Evolutionary conservation across 2,113 vertebrate genomes (phyloP).

Genomic region (Nicator chloris): DNA sequence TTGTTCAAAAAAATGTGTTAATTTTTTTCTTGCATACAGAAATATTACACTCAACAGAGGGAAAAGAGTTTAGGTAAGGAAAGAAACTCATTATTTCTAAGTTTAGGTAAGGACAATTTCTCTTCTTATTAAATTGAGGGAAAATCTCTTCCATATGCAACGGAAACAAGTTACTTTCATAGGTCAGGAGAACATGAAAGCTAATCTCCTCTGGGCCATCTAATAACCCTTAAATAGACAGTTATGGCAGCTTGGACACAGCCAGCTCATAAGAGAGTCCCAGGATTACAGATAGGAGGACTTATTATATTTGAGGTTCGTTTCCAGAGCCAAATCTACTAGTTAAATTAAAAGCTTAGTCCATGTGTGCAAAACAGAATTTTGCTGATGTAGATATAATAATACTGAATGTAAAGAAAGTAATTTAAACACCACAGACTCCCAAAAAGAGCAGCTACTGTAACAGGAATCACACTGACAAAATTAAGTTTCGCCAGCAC

Average conservation of each 20-base stretch:
- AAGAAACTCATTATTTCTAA: not conserved
- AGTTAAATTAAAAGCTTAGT: not conserved
- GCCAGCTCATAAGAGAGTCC: not conserved
- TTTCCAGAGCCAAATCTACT: not conserved
- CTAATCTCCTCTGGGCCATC: not conserved
- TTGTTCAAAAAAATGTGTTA: not conserved
- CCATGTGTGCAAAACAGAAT: not conserved
- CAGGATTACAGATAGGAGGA: not conserved
- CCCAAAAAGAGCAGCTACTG: not conserved
- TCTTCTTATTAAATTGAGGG: not conserved
- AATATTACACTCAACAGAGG: not conserved
- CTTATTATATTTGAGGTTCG: not conserved
- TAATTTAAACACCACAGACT: not conserved
- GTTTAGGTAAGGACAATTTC: not conserved
- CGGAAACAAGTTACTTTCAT: not conserved
- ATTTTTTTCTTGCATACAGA: not conserved
- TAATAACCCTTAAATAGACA: not conserved
- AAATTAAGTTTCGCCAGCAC: not conserved
- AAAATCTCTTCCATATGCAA: not conserved
- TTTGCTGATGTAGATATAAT: not conserved
- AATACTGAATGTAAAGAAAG: not conserved
- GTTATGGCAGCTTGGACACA: not conserved
- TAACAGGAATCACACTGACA: not conserved
- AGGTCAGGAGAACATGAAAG: not conserved
- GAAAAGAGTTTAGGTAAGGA: not conserved